phyloP scores from a whole-genome alignment of 2,797 vertebrate species.

The Sarcoramphus papa region DNA sequence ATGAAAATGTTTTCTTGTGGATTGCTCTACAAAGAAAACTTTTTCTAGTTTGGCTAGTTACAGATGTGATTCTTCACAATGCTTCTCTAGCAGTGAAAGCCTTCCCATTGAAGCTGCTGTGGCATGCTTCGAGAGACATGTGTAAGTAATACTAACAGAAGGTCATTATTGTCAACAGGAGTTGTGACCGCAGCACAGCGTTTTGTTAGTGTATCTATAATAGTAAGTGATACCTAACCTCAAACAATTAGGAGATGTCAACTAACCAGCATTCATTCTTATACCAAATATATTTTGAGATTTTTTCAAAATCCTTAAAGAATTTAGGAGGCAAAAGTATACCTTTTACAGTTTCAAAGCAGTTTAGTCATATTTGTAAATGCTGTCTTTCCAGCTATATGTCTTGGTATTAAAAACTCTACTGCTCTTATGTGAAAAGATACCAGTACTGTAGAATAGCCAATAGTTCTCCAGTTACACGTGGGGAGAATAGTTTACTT shows the following conservation, averaged over 20 bases:
- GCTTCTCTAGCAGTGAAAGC: not conserved
- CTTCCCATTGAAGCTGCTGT: fast-evolving
- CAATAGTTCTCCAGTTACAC: not conserved
- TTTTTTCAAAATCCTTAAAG: not conserved
- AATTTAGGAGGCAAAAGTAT: not conserved
- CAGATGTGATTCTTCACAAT: not conserved
- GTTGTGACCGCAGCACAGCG: not conserved
- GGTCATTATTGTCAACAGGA: not conserved
- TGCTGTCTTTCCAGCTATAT: not conserved
- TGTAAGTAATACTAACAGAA: not conserved
- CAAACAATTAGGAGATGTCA: not conserved
- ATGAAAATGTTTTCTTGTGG: not conserved
- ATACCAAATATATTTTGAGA: not conserved
- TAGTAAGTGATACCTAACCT: not conserved
- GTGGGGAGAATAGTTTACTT: not conserved
- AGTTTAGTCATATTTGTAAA: not conserved
- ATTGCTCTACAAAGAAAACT: fast-evolving
- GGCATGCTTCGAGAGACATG: not conserved
- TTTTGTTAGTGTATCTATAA: not conserved
- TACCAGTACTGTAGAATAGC: not conserved
- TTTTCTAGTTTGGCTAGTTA: not conserved
- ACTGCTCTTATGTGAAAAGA: not conserved
- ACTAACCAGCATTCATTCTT: not conserved
- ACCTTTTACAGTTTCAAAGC: not conserved
- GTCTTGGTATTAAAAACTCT: not conserved